These are phyloP conservation scores for Notoglanidium macrostoma DNA, from an alignment of 2,797 vertebrate genomes.

Conservation along the genomic window DNA sequence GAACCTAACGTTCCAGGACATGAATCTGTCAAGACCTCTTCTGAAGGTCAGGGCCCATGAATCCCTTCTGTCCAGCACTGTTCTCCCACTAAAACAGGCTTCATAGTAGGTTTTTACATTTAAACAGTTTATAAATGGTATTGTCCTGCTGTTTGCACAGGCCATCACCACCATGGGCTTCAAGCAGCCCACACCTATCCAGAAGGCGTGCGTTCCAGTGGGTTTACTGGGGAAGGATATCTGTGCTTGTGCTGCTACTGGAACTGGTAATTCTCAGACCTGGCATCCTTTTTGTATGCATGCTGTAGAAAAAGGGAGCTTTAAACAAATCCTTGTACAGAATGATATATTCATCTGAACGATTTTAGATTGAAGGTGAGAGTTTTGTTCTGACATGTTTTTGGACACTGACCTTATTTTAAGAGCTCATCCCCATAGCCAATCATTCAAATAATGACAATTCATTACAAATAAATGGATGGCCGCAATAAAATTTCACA, in stretches of 20 bases:
- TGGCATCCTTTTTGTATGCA: neutral
- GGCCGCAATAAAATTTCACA: neutral
- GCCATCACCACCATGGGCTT: conserved; percentile 90
- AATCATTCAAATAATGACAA: neutral
- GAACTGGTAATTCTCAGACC: conserved; percentile 77
- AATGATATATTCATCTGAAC: neutral
- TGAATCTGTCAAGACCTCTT: conserved; percentile 95
- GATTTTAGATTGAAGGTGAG: neutral
- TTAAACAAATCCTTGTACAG: neutral
- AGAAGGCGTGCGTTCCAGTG: conserved; percentile 94
- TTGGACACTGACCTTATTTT: neutral
- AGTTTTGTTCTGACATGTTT: neutral
- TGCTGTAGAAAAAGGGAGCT: neutral
- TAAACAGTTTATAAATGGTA: neutral
- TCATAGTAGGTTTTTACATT: neutral
- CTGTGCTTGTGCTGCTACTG: conserved; percentile 95
- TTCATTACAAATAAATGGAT: neutral
- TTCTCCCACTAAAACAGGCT: neutral
- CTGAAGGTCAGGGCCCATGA: conserved; percentile 81
- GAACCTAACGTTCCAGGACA: conserved; percentile 86
- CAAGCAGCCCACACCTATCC: conserved; percentile 92
- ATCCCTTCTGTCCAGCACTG: neutral
- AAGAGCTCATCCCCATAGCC: neutral
- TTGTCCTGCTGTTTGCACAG: conserved; percentile 63
- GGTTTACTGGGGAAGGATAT: conserved; percentile 91